phyloP scores from a whole-genome alignment of 2,797 vertebrate species.

The Arrhamphus sclerolepis region DNA sequence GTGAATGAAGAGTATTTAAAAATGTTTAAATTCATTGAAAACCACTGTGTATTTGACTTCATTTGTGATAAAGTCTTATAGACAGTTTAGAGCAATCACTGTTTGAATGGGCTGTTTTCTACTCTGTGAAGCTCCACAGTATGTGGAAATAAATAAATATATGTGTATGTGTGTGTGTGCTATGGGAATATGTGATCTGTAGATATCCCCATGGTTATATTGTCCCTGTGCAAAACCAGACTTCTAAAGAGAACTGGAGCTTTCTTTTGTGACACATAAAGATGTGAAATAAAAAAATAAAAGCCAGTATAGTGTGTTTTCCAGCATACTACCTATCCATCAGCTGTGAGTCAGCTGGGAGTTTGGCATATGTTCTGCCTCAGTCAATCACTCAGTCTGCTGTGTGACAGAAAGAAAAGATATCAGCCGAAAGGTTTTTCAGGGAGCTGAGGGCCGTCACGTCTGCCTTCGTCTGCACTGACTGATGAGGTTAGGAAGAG shows the following conservation, averaged over 20 bases:
- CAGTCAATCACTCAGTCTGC: constrained; percentile 64
- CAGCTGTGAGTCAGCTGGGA: constrained; percentile 58
- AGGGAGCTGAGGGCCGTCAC: constrained; percentile 75
- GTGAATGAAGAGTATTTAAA: too few species aligned
- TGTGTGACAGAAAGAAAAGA: constrained; percentile 73
- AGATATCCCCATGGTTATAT: constrained; percentile 4
- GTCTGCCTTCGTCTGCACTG: constrained; percentile 63
- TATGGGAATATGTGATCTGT: too few species aligned
- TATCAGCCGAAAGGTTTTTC: constrained; percentile 79
- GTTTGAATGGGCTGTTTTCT: too few species aligned
- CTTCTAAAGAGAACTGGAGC: constrained; percentile 26
- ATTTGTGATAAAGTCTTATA: too few species aligned
- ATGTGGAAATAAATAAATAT: too few species aligned
- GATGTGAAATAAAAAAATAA: constrained; percentile 33
- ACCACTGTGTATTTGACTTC: too few species aligned
- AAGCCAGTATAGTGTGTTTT: constrained; percentile 37
- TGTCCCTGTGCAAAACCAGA: constrained; percentile 22
- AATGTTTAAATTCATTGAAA: too few species aligned
- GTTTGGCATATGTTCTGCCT: constrained; percentile 51
- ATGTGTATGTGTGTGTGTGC: too few species aligned
- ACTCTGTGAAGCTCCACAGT: too few species aligned
- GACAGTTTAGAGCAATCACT: too few species aligned
- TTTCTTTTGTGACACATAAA: constrained; percentile 26
- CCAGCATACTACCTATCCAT: constrained; percentile 67
- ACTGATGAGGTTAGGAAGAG: constrained; percentile 75